Conservation (phyloP, 2,113 vertebrate species). For the Lichenostomus cassidix region DNA sequence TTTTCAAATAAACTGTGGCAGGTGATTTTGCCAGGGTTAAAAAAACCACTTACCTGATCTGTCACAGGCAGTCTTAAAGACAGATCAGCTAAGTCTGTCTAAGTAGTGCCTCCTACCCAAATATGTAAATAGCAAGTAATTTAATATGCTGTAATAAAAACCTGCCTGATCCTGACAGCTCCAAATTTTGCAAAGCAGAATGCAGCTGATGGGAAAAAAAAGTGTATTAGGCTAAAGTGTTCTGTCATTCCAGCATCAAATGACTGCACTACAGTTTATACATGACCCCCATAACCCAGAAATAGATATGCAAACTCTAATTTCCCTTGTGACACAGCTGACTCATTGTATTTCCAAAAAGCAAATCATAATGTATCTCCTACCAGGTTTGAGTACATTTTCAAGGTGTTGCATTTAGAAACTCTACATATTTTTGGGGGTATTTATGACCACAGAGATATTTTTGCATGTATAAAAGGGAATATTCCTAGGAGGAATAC, state of each 20-base stretch:
- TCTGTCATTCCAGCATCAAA: not conserved
- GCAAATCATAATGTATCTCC: not conserved
- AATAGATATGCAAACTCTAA: not conserved
- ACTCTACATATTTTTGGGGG: not conserved
- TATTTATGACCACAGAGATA: not conserved
- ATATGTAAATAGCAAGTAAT: constrained; percentile 3
- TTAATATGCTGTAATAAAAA: constrained; percentile 4
- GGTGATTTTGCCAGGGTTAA: not conserved
- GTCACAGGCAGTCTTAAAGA: not conserved
- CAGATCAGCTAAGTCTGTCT: not conserved
- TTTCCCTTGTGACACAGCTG: not conserved
- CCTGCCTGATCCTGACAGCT: not conserved
- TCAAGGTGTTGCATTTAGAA: not conserved
- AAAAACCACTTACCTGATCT: not conserved
- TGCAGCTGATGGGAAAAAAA: not conserved
- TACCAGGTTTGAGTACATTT: not conserved
- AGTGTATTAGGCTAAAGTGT: not conserved
- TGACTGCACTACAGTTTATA: not conserved
- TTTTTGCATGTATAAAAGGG: not conserved
- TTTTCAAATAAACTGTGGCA: not conserved
- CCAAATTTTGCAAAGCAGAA: not conserved
- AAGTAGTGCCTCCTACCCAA: not conserved
- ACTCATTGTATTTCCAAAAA: not conserved
- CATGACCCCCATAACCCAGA: not conserved
- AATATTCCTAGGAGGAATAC: not conserved